Evolutionary conservation across 2,113 vertebrate genomes (phyloP).

Genomic region (Hydropotes inermis): DNA sequence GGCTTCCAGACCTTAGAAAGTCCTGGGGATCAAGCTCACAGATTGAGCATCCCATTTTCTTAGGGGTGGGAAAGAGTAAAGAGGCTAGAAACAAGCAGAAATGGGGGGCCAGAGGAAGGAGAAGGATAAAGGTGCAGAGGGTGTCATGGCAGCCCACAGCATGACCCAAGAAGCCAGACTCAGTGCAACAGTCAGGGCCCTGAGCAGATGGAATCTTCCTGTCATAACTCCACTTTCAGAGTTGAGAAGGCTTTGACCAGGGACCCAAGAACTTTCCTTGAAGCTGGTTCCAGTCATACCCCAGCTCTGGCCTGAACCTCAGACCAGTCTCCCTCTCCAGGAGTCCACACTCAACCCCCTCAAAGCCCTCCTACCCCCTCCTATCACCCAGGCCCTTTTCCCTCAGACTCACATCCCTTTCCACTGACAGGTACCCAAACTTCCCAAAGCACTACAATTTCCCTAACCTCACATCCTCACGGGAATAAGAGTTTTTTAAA

Average conservation of each 20-base stretch:
- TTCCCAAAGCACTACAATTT: not conserved
- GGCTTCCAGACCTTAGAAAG: not conserved
- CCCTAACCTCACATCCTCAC: not conserved
- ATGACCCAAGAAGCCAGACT: not conserved
- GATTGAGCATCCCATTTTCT: not conserved
- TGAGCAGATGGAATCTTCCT: not conserved
- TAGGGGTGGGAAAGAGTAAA: not conserved
- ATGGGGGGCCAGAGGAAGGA: not conserved
- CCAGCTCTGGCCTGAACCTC: not conserved
- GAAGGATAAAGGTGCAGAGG: not conserved
- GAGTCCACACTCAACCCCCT: not conserved
- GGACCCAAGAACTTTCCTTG: not conserved
- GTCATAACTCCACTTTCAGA: not conserved
- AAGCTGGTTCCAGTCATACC: not conserved
- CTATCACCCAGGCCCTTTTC: not conserved
- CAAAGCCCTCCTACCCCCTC: not conserved
- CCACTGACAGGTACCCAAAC: not conserved
- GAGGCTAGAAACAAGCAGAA: not conserved
- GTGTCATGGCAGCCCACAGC: not conserved
- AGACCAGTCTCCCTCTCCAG: accelerated
- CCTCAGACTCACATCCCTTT: not conserved
- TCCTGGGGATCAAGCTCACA: not conserved
- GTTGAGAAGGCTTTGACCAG: not conserved
- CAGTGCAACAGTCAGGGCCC: too few species aligned
- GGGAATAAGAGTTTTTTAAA: not conserved